Percentiles rank a stretch among this genome's conserved stretches.
phyloP scores from a whole-genome alignment of 2,113 vertebrate genomes.

The Notothenia coriiceps region DNA sequence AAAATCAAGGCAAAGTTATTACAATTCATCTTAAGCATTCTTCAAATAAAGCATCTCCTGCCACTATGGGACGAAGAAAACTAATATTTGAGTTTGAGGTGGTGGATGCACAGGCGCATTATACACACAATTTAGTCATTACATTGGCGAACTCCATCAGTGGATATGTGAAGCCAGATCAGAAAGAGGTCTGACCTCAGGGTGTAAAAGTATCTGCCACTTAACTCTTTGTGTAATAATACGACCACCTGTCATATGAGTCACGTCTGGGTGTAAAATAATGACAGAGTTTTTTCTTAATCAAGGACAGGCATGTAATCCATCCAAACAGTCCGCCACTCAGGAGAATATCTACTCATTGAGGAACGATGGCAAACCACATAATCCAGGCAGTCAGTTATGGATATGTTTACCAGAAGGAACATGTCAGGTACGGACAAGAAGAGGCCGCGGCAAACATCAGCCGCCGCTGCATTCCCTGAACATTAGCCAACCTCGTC shows the following conservation, averaged over 20 bases:
- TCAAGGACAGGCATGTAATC: constrained; percentile 20
- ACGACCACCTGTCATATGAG: constrained; percentile 35
- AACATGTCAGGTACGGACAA: constrained; percentile 79
- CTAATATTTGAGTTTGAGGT: constrained; percentile 10
- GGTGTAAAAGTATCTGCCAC: constrained; percentile 41
- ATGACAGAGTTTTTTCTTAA: constrained; percentile 24
- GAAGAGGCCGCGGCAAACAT: constrained; percentile 70
- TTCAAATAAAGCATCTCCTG: constrained; percentile 14
- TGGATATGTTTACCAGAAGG: constrained; percentile 61
- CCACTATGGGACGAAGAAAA: background rate
- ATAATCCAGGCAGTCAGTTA: constrained; percentile 45
- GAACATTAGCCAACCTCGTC: constrained; percentile 69
- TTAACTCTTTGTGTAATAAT: constrained; percentile 33
- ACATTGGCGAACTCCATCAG: constrained; percentile 8
- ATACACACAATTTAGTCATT: background rate
- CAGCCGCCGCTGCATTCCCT: constrained; percentile 77
- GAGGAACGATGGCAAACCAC: constrained; percentile 19
- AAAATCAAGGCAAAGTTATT: too few species aligned
- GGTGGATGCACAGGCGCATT: background rate
- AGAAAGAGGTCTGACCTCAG: constrained; percentile 28
- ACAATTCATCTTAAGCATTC: background rate
- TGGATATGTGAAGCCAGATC: constrained; percentile 18
- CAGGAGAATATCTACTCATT: constrained; percentile 6
- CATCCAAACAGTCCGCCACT: constrained; percentile 23
- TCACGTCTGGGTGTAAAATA: constrained; percentile 31